Percentiles rank a stretch among this genome's conserved stretches.
Conservation (phyloP, 2,888 invertebrate genomes). For the Chrysolina oricalcia region DNA sequence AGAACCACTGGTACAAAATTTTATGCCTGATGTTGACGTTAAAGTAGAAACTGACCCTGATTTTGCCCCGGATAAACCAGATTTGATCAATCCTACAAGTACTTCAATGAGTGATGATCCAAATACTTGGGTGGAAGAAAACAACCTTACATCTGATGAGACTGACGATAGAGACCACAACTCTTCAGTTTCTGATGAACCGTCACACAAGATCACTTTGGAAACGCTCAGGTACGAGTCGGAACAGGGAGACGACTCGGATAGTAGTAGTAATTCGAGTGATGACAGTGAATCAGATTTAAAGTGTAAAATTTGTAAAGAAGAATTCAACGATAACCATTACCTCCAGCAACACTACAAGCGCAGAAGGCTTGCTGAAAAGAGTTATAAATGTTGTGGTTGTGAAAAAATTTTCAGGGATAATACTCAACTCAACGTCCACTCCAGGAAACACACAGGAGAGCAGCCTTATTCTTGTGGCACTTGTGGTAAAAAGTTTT, state of each 20-base stretch:
- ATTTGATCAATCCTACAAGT: slow-evolving; percentile 36
- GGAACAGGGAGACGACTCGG: slow-evolving; percentile 22
- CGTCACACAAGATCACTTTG: slow-evolving; percentile 16
- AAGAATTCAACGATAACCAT: slow-evolving; percentile 54
- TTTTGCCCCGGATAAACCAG: slow-evolving; percentile 38
- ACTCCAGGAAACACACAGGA: slow-evolving; percentile 66
- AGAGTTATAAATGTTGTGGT: slow-evolving; percentile 63
- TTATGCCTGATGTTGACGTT: slow-evolving; percentile 20
- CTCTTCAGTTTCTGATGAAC: not conserved
- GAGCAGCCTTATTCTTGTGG: slow-evolving; percentile 66
- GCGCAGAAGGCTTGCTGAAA: slow-evolving; percentile 57
- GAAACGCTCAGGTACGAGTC: not conserved
- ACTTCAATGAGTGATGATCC: slow-evolving; percentile 22
- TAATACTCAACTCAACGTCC: slow-evolving; percentile 66
- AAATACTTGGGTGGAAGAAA: not conserved
- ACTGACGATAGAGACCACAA: not conserved
- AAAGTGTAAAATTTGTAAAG: slow-evolving; percentile 63
- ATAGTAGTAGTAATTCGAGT: slow-evolving; percentile 38
- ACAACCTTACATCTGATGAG: not conserved
- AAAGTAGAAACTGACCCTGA: slow-evolving; percentile 37
- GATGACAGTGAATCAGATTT: slow-evolving; percentile 43
- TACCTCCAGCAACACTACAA: slow-evolving; percentile 60
- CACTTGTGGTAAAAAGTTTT: slow-evolving; percentile 65
- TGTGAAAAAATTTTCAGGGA: slow-evolving; percentile 66
- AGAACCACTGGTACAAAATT: slow-evolving; percentile 24